Percentiles rank a stretch among this genome's conserved stretches.
Evolutionary conservation across 2,797 vertebrate genomes (phyloP).

Genomic region (Cirrhinus mrigala): DNA sequence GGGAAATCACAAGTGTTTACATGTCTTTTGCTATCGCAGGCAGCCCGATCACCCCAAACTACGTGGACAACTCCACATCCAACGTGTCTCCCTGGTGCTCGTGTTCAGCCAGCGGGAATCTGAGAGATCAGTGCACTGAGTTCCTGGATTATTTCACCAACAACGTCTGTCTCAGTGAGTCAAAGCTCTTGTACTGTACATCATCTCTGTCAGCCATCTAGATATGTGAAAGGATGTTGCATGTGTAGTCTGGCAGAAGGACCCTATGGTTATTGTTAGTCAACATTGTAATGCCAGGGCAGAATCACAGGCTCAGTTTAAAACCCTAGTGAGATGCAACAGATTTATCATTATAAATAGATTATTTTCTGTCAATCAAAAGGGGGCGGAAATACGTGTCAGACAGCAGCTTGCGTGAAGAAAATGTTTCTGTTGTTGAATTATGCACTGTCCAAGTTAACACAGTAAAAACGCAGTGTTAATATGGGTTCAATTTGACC

Average conservation of each 20-base stretch:
- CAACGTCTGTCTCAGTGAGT: conserved; percentile 94
- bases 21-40: conserved; percentile 77
- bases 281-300: background rate
- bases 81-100: conserved; percentile 94
- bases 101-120: conserved; percentile 88
- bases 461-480: no score
- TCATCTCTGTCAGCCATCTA: background rate
- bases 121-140: conserved; percentile 84
- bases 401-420: no score
- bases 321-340: background rate
- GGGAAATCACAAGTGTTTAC: background rate
- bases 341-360: background rate
- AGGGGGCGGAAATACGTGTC: rapidly evolving
- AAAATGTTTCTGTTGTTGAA: no score
- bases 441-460: no score
- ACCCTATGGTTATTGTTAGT: background rate
- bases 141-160: conserved; percentile 88
- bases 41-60: conserved; percentile 94
- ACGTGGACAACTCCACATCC: conserved; percentile 92
- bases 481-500: no score
- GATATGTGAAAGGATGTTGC: background rate
- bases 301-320: background rate
- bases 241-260: background rate
- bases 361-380: no score
- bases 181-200: background rate